Base-by-base conservation (phyloP, 2,888 invertebrate genomes). In the Disparrhopalites patrizii region DNA sequence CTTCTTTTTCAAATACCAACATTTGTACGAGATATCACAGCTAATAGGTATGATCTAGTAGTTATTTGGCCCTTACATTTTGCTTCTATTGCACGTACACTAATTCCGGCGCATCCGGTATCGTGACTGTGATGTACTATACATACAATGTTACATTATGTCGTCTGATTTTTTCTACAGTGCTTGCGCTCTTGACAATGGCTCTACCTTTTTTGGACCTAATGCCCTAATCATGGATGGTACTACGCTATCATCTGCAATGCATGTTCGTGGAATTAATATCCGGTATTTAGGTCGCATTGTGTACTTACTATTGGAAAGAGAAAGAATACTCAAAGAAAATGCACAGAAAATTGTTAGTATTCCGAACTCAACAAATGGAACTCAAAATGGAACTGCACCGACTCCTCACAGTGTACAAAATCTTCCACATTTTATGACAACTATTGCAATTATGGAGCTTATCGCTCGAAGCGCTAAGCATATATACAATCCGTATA, bases 201-300 rank as follows among this genome's bases (percentile, higher is more conserved):
- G 75, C 52, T 71, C 74, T 7, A 72, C 75, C 13, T 75, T 75
- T 68, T 74, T 75, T 57, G 75, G 75, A 40, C 74, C 74, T 8
- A 75, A 75, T 40, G 72, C 75, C 30, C 69, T 75, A 54, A 71
- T 75, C 62, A 92, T 97, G 86, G 98, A 99, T 82, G 98, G 98
- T 56, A 85, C 86, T 62, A 93, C 92, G 1, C 83, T 99, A 68
- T 88, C 93, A 0, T 96, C 97, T 80, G 90, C 93, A 8, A 83
- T 99, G 79, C 99, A 99, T 81, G 90, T 89, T 75, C 87, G 92
- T 72, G 99, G 99, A 73, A 95, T 99, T 77, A 99, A 99, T 81
- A 88, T 98, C 73, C 86, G 98, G 66, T 99, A 99, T 80, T 83
- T 99, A 73, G 98, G 98, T n/a, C 68, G 75, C 3, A 68, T 75